Conservation (phyloP, 2,113 vertebrate species). For the Notarius lentiginosus region DNA sequence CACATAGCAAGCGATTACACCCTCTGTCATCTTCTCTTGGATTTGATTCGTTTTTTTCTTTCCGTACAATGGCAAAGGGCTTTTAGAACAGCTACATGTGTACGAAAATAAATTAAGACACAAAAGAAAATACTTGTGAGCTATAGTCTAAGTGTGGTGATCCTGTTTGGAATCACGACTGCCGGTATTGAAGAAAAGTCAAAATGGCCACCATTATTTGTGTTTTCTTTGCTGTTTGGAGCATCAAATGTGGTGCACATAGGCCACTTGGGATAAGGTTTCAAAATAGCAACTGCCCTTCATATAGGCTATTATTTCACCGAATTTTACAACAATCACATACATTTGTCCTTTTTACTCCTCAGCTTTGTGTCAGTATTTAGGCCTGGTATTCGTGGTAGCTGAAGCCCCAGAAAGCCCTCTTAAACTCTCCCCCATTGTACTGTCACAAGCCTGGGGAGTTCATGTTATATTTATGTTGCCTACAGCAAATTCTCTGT, state of each 20-base stretch:
- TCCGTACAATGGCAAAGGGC: slow-evolving; percentile 54
- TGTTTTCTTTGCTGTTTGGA: neutral
- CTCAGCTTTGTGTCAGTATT: neutral
- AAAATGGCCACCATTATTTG: neutral
- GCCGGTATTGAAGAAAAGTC: slow-evolving; percentile 29
- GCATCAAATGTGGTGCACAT: neutral
- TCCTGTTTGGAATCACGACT: slow-evolving; percentile 40
- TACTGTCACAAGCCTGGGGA: slow-evolving; percentile 65
- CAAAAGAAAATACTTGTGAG: slow-evolving; percentile 56
- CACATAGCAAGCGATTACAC: slow-evolving; percentile 80
- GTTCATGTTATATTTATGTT: slow-evolving; percentile 78
- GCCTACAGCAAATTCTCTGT: slow-evolving; percentile 70
- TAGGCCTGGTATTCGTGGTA: slow-evolving; percentile 28
- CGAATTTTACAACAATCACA: slow-evolving; percentile 29
- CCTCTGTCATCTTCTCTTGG: slow-evolving; percentile 76
- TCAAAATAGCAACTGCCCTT: slow-evolving; percentile 27
- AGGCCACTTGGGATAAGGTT: slow-evolving; percentile 6
- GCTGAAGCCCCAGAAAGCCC: slow-evolving; percentile 50
- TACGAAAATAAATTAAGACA: slow-evolving; percentile 71
- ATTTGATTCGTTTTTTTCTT: slow-evolving; percentile 65
- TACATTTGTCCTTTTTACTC: slow-evolving; percentile 28
- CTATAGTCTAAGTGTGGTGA: slow-evolving; percentile 48
- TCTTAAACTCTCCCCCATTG: slow-evolving; percentile 62
- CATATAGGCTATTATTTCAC: slow-evolving; percentile 24
- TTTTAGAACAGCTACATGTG: slow-evolving; percentile 66